Base-by-base conservation (phyloP, 2,113 vertebrate genomes). In the Chaetodon trifascialis region DNA sequence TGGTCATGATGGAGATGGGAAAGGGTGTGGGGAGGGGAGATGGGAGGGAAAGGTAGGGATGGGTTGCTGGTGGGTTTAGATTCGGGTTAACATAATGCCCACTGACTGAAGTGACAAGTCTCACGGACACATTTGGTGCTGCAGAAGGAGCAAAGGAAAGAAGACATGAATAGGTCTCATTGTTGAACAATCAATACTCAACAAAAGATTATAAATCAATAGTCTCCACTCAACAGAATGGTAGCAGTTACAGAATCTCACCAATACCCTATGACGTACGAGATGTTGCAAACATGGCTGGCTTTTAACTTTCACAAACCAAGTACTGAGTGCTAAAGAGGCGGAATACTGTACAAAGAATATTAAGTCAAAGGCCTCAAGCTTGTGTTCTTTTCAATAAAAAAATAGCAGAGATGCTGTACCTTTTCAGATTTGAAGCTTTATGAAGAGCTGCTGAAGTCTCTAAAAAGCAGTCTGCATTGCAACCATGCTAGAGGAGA, bases 1-100 rank as follows among this genome's bases (percentile, higher is more conserved):
- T 99, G 95, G 98, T 99, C 98, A 99, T 99, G 94, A 85, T 95
- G 94, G 89, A 90, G 91, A 90, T 80, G 88, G 63, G 76, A 77
- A 63, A 82, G 81, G 76, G 64, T 64, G 71, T 51, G 66, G 83
- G 82, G 79, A 71, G 70, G 81, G 84, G 75, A 79, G 79, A 67
- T 73, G 68, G 88, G 68, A 78, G 66, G 87, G 76, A 82, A 79
- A 88, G 86, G 82, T 77, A 73, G 86, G 80, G 84, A 65, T 76
- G 79, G 70, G 78, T 66, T 71, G 69, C 47, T 46, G 38, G 63
- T 47, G 56, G 49, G 62, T 82, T 93, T 88, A 92, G 83, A 85
- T 65, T 72, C 54, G 51, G 76, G 76, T 89, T 73, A 89, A 87
- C 93, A 93, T 94, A 34, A 77, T 83, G 67, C 25, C 88, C 83